Conservation (phyloP, 2,113 vertebrate species). For the Alectura lathami region DNA sequence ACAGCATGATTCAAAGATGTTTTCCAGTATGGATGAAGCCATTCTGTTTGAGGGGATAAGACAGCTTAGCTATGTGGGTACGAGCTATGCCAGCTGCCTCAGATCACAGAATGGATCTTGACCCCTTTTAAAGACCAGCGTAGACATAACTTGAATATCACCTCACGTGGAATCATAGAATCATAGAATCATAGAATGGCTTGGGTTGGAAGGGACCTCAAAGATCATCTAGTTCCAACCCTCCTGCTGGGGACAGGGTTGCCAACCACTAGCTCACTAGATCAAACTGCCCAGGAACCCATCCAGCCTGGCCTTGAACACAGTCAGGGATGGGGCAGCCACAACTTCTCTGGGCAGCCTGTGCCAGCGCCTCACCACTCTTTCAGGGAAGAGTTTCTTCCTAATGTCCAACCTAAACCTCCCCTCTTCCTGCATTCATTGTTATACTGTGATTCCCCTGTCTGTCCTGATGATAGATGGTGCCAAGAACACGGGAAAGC, state of each 20-base stretch:
- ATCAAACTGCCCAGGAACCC: no score
- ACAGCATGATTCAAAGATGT: background rate
- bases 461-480: background rate
- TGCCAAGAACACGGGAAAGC: rapidly evolving
- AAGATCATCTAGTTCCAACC: no score
- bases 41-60: background rate
- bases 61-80: background rate
- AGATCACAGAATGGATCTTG: background rate
- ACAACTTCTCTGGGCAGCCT: no score
- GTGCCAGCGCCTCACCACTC: no score
- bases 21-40: background rate
- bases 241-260: no score
- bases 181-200: no score
- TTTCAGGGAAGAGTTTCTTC: no score
- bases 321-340: no score
- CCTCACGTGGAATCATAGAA: background rate
- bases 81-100: rapidly evolving
- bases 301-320: no score
- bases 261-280: no score
- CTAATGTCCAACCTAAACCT: no score
- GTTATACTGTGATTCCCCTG: rapidly evolving
- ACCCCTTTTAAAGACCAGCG: background rate
- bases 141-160: background rate
- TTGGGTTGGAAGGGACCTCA: no score
- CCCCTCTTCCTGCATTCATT: background rate